Evolutionary conservation across 2,888 invertebrate species (phyloP), one percentile per base, ranked within the genome.

Genomic region (Melipona beecheii): DNA sequence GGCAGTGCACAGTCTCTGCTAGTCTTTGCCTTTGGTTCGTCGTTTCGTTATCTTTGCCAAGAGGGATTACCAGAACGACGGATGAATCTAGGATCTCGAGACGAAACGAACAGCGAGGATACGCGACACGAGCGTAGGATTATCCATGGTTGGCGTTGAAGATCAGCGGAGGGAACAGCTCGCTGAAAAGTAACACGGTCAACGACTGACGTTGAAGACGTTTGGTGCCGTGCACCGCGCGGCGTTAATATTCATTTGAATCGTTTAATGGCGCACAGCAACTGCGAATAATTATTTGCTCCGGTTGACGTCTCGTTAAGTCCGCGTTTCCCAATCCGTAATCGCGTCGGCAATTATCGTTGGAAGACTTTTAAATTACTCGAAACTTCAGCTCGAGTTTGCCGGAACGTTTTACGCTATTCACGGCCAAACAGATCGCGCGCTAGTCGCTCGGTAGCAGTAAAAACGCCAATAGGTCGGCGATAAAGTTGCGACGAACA

Each of bases 381-480:
- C 54, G 74, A 79, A 73, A 79, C 69, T 50, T 49, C 24, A 17
- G 50, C 21, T 11, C 9, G 21, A 31, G 56, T 52, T 69, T 21
- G 31, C 56, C 31, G 64, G 72, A 54, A 54, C 68, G 83, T 68
- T 68, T 62, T 50, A 31, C 27, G 83, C 31, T 52, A 50, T 11
- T 11, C 43, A 43, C 68, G 70, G 54, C 43, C 69, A 31, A 31
- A 36, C 60, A 27, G 81, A 84, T 78, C 64, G 73, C 49, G 27
- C 49, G 43, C n/a, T 13, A 36, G 54, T 56, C n/a, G n/a, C 66
- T 36, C 50, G 27, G 64, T 6, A 43, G 13, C 60, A 74, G 78
- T 83, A 89, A 88, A 89, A 85, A 89, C 85, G 76, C 76, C 69
- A 89, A 85, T 88, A 78, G 83, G 58, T 66, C 74, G 83, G 68